phyloP scores from a whole-genome alignment of 1,140 invertebrate species.

The Charaxes varanes region DNA sequence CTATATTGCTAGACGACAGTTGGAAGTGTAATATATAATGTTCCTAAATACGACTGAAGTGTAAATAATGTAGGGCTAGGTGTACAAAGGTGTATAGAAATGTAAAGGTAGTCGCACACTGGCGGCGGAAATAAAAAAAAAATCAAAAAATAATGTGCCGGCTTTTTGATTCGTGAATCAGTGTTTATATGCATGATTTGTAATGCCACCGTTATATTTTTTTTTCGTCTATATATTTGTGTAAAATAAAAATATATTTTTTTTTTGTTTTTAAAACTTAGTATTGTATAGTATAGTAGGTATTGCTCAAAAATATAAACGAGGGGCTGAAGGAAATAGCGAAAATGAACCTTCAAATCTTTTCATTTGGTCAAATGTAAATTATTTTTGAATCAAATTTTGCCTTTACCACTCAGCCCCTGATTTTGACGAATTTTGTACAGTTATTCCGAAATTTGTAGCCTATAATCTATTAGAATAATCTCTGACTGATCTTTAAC shows the following conservation, averaged over 20 bases:
- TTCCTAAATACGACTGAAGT: constrained; percentile 55
- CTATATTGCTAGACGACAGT: constrained; percentile 13
- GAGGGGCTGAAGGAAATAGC: constrained; percentile 2
- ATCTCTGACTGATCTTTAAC: constrained; percentile 8
- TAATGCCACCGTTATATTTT: background rate
- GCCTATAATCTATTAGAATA: background rate
- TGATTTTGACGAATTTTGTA: constrained; percentile 1
- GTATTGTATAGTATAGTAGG: background rate
- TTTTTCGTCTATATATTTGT: constrained; percentile 1
- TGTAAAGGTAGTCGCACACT: constrained; percentile 8
- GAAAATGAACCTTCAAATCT: too few relatives aligned
- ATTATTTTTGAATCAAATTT: too few relatives aligned
- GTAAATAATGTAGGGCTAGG: constrained; percentile 39
- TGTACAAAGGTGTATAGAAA: constrained; percentile 18
- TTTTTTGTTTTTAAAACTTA: constrained; percentile 3
- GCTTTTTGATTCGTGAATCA: background rate
- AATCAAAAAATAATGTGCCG: background rate
- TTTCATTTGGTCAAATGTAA: too few relatives aligned
- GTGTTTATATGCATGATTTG: background rate
- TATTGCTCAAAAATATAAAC: constrained; percentile 14
- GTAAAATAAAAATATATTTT: constrained; percentile 7
- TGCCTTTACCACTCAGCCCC: too few relatives aligned
- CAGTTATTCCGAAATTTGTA: background rate
- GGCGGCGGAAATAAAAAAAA: background rate
- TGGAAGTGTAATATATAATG: constrained; percentile 40